A percentile compares a stretch with the other conserved stretches of the same genome.
Evolutionary conservation across 2,113 vertebrate species (phyloP).

Genomic region (Eonycteris spelaea): DNA sequence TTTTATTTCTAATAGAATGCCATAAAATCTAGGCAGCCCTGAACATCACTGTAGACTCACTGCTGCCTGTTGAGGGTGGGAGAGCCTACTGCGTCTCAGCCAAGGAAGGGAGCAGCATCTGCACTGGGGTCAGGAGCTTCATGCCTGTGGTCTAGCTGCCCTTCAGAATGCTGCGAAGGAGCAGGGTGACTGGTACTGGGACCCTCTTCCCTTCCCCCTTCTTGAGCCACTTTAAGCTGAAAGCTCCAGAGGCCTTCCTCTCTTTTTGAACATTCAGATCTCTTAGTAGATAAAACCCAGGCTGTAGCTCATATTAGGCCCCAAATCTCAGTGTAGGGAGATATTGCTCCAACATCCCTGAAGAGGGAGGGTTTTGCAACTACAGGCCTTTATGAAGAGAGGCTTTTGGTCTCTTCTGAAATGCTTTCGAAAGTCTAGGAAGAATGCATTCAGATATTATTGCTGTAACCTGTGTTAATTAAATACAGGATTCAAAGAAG

Average conservation of each 20-base stretch:
- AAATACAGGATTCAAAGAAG: background rate
- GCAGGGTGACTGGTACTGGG: background rate
- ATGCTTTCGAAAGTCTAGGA: background rate
- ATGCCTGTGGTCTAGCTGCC: background rate
- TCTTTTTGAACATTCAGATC: background rate
- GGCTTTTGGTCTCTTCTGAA: background rate
- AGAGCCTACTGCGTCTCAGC: background rate
- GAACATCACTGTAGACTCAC: background rate
- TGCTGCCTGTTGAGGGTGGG: background rate
- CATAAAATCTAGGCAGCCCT: background rate
- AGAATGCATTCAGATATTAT: background rate
- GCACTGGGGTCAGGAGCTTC: background rate
- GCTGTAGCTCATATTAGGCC: background rate
- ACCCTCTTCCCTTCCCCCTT: background rate
- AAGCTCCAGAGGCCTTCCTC: background rate
- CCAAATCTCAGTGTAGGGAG: background rate
- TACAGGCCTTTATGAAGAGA: background rate
- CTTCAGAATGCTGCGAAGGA: background rate
- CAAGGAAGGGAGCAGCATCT: background rate
- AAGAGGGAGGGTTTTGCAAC: background rate
- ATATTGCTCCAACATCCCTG: background rate
- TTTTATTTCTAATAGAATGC: background rate
- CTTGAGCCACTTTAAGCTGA: background rate
- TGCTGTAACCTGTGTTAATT: background rate
- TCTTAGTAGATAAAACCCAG: background rate